Evolutionary conservation across 1,140 invertebrate species (phyloP), one percentile per base, ranked within the genome.

Genomic region (Maconellicoccus hirsutus): DNA sequence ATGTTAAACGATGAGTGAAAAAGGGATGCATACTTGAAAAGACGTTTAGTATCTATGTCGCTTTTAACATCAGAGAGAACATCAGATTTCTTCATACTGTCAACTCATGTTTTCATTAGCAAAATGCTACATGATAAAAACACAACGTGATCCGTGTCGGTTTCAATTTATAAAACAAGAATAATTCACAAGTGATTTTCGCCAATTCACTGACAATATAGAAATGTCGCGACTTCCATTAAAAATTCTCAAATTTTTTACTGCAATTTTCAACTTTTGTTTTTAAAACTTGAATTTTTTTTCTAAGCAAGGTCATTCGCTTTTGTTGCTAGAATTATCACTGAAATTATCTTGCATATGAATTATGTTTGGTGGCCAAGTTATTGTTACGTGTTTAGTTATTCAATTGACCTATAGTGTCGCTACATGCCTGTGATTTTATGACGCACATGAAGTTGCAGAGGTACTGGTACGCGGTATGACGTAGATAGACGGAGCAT

Each of bases 31-130:
- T 76, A 81, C 81, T 77, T 82, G 75, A 79, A 80, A 52, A 81
- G 76, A 71, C 79, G 78, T 73, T 77, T 79, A 21, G 80, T 77
- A 52, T 79, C 76, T 63, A 72, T 77, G 73, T 81, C 80, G 70
- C 76, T 76, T 74, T 78, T 78, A 25, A 73, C 75, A 76, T 81
- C 80, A 71, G 76, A 74, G 72, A 78, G 71, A 75, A 77, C 79
- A 52, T 77, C 79, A 26, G 74, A 74, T 73, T 77, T 80, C 76
- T 78, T 81, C 80, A 81, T 81, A 72, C 70, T 77, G 74, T 78
- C 76, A 78, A 75, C 75, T 76, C 75, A 75, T 74, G 70, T 70
- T 75, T 52, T 16, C n/a, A 52, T 8, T 52, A 3, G 42, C 42
- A 19, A 52, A 52, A 52, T 52, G 42, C 42, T 52, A 52, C 42